These are phyloP conservation scores for Semnornis frantzii DNA, from an alignment of 2,113 vertebrate species.

Conservation along the genomic window DNA sequence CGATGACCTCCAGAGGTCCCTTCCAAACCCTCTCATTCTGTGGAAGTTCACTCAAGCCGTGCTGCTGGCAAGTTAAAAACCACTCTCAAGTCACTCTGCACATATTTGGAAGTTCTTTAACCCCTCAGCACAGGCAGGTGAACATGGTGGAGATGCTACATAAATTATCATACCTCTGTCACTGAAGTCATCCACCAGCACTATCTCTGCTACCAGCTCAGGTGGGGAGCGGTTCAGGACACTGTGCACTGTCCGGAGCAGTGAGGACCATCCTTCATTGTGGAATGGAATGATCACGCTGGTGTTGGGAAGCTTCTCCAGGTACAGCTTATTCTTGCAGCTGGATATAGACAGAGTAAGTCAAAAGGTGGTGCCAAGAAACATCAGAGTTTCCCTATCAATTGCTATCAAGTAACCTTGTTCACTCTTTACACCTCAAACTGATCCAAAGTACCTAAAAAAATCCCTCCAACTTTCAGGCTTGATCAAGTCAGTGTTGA, in stretches of 20 bases:
- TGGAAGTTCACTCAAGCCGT: background rate
- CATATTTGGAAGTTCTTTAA: background rate
- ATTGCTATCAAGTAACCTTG: background rate
- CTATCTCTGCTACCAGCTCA: conserved; percentile 90
- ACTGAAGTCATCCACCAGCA: conserved; percentile 98
- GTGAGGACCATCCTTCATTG: conserved; percentile 97
- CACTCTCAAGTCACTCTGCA: background rate
- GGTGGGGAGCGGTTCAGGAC: conserved; percentile 94
- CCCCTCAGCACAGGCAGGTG: background rate
- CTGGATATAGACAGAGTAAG: conserved; percentile 69
- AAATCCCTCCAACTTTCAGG: background rate
- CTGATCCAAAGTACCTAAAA: background rate
- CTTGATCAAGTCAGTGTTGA: background rate
- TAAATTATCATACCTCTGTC: conserved; percentile 85
- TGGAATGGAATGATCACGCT: conserved; percentile 98
- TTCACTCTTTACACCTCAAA: background rate
- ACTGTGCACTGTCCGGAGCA: conserved; percentile 94
- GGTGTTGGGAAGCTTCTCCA: conserved; percentile 90
- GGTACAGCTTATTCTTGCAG: conserved; percentile 92
- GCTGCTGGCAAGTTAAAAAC: background rate
- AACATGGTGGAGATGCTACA: background rate
- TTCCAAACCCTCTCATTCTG: too few species aligned
- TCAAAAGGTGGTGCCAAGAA: background rate
- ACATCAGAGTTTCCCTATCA: background rate
- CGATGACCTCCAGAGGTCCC: too few species aligned